A percentile compares a stretch with the other conserved stretches of the same genome.
Conservation (phyloP, 2,113 vertebrate genomes). For the Pardalotus punctatus region DNA sequence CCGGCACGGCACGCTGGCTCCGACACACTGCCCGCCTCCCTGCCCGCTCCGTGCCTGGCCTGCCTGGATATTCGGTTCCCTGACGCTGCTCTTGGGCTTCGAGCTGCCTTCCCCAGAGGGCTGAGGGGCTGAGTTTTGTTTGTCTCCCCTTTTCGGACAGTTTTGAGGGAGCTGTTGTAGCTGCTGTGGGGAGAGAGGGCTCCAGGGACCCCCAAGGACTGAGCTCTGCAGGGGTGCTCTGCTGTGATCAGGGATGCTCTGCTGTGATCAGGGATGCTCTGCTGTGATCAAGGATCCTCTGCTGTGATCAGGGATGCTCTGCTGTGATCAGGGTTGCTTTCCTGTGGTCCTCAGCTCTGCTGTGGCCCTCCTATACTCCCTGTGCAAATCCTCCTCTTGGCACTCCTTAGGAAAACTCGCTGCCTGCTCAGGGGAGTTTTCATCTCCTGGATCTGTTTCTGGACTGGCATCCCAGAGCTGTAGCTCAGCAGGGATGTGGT, state of each 20-base stretch:
- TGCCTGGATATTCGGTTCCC: fast-evolving
- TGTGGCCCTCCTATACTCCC: neutral
- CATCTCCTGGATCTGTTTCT: neutral
- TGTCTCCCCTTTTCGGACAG: neutral
- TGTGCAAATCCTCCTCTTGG: neutral
- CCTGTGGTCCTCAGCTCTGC: neutral
- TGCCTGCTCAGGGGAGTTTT: neutral
- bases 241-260: fast-evolving
- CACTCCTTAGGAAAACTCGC: neutral
- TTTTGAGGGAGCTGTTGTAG: neutral
- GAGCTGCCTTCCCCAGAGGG: neutral
- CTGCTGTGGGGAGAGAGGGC: neutral
- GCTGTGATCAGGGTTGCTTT: fast-evolving
- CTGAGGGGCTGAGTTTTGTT: neutral
- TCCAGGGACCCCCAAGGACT: fast-evolving
- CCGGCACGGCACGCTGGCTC: neutral
- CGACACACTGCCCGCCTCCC: neutral
- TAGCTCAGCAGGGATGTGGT: neutral
- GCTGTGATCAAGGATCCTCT: neutral
- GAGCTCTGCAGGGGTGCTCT: neutral
- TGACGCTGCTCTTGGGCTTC: neutral
- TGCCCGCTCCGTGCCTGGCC: neutral
- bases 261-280: fast-evolving
- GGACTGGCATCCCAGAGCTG: neutral
- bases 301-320: fast-evolving